Evolutionary conservation across 2,113 vertebrate species (phyloP), one percentile per base, ranked within the genome.

Genomic region (Telmatochromis sp.): DNA sequence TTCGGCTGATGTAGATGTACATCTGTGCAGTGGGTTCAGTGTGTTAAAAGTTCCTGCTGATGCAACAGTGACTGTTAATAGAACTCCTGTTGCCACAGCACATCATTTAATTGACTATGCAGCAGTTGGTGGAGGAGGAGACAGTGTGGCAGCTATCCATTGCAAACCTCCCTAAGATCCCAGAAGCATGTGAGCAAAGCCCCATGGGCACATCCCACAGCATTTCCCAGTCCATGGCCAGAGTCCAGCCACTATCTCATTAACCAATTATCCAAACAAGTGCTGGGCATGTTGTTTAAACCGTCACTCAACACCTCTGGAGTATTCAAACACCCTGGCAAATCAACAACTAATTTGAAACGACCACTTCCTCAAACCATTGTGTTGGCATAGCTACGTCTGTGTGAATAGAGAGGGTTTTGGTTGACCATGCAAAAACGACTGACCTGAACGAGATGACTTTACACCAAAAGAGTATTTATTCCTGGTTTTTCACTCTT

Each of bases 401-500:
- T 80, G 19, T 81, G 82, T 83, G 21, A 80, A 57, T 5, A 26
- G 7, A 49, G 5, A n/a, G 42, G n/a, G 13, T 35, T 54, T 78
- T 65, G 47, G 37, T 26, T 60, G 54, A 83, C 33, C 70, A 81
- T 86, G 35, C 75, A 92, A 73, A 89, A 75, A 94, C 4, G 33
- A 95, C 83, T 86, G 90, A 82, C 42, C 85, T 83, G 88, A 81
- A 91, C 51, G 6, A 87, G 81, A 57, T 89, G 65, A 91, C 55
- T 90, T 94, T 95, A 96, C 89, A 96, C 94, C 96, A 97, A 96
- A 96, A 95, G 95, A 96, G 96, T 95, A 95, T 97, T 97, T 97
- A 97, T 96, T 97, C 94, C 93, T 96, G 93, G 95, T 95, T 96
- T 95, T 95, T 96, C 96, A 97, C 96, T 96, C 96, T 93, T 95